Conservation (phyloP, 2,888 invertebrate genomes). For the Zygogramma bicolorata region DNA sequence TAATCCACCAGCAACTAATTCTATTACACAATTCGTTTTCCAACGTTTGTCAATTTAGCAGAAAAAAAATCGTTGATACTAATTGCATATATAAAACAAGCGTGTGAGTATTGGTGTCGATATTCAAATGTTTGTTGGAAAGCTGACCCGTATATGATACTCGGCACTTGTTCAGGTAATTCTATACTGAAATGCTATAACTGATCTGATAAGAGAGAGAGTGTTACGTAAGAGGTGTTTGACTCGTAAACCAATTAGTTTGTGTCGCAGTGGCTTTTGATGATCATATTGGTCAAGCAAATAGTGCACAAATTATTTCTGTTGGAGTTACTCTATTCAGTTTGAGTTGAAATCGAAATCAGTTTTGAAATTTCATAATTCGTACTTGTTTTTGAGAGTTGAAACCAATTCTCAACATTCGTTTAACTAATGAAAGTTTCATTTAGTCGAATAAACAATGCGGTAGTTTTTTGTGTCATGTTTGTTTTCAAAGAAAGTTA, state of each 20-base stretch:
- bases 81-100: neutral
- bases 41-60: conserved; percentile 17
- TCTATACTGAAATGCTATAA: neutral
- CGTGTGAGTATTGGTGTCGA: neutral
- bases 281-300: too few relatives aligned
- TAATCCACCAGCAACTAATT: conserved; percentile 37
- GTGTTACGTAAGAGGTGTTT: neutral
- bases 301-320: too few relatives aligned
- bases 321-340: too few relatives aligned
- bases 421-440: too few relatives aligned
- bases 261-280: neutral
- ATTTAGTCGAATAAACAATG: too few relatives aligned
- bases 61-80: conserved; percentile 26
- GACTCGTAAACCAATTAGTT: neutral
- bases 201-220: neutral
- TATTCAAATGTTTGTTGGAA: neutral
- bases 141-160: conserved; percentile 5
- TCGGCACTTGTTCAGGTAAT: neutral
- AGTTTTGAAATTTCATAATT: too few relatives aligned
- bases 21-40: conserved; percentile 35
- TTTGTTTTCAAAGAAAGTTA: too few relatives aligned
- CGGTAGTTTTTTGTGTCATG: too few relatives aligned
- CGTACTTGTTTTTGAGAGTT: too few relatives aligned
- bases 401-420: too few relatives aligned
- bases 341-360: too few relatives aligned